Evolutionary conservation across 2,888 invertebrate species (phyloP).

Genomic region (Griposia aprilina): DNA sequence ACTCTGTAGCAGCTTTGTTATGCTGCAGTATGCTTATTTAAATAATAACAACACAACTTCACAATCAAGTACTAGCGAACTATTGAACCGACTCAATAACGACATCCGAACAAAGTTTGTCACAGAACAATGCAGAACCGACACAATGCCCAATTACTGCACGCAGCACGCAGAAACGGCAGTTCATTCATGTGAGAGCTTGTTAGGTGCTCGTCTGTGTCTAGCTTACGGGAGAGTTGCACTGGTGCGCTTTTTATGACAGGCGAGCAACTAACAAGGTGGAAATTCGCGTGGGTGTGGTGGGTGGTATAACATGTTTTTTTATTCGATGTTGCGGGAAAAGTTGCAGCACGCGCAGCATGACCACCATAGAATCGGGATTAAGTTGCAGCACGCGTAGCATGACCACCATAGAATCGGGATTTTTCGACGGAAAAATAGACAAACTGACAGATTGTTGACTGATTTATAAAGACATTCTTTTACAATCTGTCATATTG

Average conservation of each 20-base stretch:
- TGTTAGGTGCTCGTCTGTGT: constrained; percentile 80
- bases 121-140: constrained; percentile 77
- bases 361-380: too few species aligned
- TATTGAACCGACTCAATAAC: constrained; percentile 62
- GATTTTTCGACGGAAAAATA: too few species aligned
- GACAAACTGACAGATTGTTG: too few species aligned
- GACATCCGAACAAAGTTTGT: constrained; percentile 67
- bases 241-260: constrained; percentile 47
- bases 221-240: constrained; percentile 62
- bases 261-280: neutral
- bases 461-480: neutral
- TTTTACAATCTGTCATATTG: too few species aligned
- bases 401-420: too few species aligned
- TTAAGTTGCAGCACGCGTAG: too few species aligned
- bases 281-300: neutral
- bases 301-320: neutral
- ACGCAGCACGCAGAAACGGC: constrained; percentile 76
- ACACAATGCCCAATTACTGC: constrained; percentile 80
- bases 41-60: constrained; percentile 33
- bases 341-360: too few species aligned
- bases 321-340: neutral
- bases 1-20: neutral
- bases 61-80: constrained; percentile 50
- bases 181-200: constrained; percentile 80
- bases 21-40: constrained; percentile 29